Conservation (phyloP, 1,140 invertebrate species). For the Nasonia vitripennis region DNA sequence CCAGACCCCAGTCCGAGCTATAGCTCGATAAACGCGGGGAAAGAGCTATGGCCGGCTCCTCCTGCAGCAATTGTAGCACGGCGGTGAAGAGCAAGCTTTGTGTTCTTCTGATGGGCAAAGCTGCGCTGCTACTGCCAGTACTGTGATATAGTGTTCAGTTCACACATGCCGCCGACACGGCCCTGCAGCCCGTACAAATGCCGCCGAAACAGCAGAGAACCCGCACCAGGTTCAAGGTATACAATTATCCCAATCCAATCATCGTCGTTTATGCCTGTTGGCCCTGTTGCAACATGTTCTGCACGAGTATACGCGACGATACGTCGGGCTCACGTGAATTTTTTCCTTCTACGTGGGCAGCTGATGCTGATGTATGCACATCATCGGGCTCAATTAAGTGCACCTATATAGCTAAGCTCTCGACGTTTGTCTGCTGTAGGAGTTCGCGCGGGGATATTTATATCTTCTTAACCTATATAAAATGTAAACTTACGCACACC, state of each 20-base stretch:
- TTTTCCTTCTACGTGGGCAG: too few species aligned
- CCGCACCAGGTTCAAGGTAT: constrained; percentile 68
- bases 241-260: not conserved
- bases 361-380: too few species aligned
- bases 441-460: constrained; percentile 37
- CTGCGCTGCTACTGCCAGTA: not conserved
- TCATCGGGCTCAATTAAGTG: too few species aligned
- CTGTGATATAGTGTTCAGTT: not conserved
- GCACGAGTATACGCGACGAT: not conserved
- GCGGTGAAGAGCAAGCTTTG: too few species aligned
- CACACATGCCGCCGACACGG: constrained; percentile 29
- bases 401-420: not conserved
- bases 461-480: constrained; percentile 33
- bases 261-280: too few species aligned
- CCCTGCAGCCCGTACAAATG: constrained; percentile 59
- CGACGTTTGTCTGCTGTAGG: not conserved
- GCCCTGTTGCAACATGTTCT: too few species aligned
- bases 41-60: too few species aligned
- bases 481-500: constrained; percentile 19
- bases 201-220: constrained; percentile 62
- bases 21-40: not conserved
- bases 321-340: not conserved
- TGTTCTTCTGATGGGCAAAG: not conserved
- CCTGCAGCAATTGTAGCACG: not conserved
- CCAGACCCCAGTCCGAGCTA: too few species aligned